phyloP scores from a whole-genome alignment of 1,140 invertebrate genomes.

The Heliconius congener region DNA sequence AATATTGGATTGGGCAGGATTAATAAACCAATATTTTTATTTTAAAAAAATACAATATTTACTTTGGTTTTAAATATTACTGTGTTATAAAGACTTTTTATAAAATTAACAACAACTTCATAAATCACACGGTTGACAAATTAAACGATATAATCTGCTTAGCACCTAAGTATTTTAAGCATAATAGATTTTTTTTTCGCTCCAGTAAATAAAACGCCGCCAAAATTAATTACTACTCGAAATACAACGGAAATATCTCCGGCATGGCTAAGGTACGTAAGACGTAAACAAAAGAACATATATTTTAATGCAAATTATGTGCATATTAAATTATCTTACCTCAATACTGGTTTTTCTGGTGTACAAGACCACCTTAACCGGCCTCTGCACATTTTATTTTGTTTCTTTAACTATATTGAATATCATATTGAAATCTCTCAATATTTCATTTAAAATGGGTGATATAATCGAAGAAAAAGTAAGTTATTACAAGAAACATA shows the following conservation, averaged over 20 bases:
- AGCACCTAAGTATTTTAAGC: background rate
- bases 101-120: background rate
- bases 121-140: background rate
- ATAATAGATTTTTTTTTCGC: conserved; percentile 28
- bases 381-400: conserved; percentile 22
- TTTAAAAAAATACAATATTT: conserved; percentile 9
- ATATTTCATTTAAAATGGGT: conserved; percentile 41
- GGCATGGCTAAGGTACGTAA: conserved; percentile 71
- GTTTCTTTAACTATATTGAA: conserved; percentile 7
- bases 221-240: conserved; percentile 77
- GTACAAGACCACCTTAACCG: conserved; percentile 17
- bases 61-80: background rate
- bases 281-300: conserved; percentile 1
- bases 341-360: conserved; percentile 56
- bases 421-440: background rate
- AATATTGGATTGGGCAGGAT: background rate
- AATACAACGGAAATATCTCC: conserved; percentile 72
- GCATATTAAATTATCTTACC: conserved; percentile 38
- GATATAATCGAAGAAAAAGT: conserved; percentile 49
- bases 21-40: background rate
- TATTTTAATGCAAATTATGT: background rate
- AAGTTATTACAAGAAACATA: conserved; percentile 6
- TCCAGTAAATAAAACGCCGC: conserved; percentile 46
- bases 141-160: background rate
- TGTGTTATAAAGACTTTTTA: background rate